Evolutionary conservation across 2,888 invertebrate genomes (phyloP).

Genomic region (Aporophyla nigra): DNA sequence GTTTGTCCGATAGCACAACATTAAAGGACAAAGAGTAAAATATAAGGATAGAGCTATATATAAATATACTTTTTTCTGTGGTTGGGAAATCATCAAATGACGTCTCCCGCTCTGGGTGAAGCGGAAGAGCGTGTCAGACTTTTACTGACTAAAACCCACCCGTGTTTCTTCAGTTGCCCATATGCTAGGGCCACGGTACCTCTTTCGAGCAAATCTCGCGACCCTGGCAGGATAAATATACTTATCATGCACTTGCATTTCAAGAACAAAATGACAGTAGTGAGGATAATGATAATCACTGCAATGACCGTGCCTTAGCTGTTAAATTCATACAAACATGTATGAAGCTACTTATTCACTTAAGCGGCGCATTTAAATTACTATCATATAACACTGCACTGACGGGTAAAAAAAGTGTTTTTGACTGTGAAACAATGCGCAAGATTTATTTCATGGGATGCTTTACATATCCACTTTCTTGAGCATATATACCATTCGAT

Average conservation of each 20-base stretch:
- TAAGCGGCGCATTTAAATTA: constrained; percentile 18
- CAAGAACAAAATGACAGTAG: constrained; percentile 5
- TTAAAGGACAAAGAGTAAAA: neutral
- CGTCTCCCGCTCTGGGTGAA: too few relatives aligned
- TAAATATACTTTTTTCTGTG: too few relatives aligned
- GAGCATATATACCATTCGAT: neutral
- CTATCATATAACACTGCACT: neutral
- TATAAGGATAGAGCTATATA: neutral
- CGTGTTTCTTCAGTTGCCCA: too few relatives aligned
- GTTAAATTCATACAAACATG: constrained; percentile 24
- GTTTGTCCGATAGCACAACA: constrained; percentile 22
- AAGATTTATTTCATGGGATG: neutral
- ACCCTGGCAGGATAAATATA: too few relatives aligned
- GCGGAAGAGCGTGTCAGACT: too few relatives aligned
- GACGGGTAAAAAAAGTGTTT: neutral
- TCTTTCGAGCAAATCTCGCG: too few relatives aligned
- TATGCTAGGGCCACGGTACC: too few relatives aligned
- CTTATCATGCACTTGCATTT: neutral
- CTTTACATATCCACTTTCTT: neutral
- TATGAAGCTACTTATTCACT: constrained; percentile 34
- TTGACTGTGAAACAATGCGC: neutral
- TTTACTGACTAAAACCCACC: too few relatives aligned
- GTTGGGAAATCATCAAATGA: too few relatives aligned
- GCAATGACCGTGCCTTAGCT: constrained; percentile 8
- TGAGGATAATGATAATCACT: constrained; percentile 22